Conservation (phyloP, 2,888 invertebrate species). For the Calameuta idolon region DNA sequence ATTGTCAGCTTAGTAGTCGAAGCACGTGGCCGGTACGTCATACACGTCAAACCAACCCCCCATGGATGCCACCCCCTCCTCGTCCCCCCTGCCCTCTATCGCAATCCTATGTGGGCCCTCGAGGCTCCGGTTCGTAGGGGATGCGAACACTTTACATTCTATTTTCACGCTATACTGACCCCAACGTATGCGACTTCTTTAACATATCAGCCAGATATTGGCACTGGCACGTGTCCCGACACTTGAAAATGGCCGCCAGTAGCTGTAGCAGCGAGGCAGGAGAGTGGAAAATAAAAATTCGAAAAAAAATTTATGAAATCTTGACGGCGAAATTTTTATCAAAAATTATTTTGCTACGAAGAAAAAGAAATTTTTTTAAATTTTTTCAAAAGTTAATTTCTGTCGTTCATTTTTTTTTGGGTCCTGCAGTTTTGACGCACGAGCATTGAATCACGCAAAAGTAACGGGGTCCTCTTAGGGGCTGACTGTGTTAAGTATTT, state of each 20-base stretch:
- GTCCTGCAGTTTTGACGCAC: neutral
- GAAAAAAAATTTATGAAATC: neutral
- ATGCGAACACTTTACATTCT: constrained; percentile 61
- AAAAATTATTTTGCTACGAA: neutral
- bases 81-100: constrained; percentile 24
- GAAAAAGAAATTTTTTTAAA: no score
- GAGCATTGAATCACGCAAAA: neutral
- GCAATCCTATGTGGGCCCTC: constrained; percentile 8
- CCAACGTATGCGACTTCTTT: constrained; percentile 61
- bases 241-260: constrained; percentile 11
- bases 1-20: constrained; percentile 62
- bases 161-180: constrained; percentile 66
- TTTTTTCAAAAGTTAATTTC: neutral
- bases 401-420: neutral
- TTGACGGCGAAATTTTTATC: neutral
- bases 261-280: neutral
- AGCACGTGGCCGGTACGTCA: constrained; percentile 66
- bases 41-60: constrained; percentile 63
- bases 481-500: constrained; percentile 37
- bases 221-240: constrained; percentile 49
- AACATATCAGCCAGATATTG: constrained; percentile 59
- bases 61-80: constrained; percentile 26
- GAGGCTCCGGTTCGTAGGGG: constrained; percentile 21
- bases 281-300: constrained; percentile 10
- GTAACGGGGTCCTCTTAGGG: neutral